These are phyloP conservation scores for Cetoscarus ocellatus DNA, from an alignment of 2,797 vertebrate species.

Conservation along the genomic window DNA sequence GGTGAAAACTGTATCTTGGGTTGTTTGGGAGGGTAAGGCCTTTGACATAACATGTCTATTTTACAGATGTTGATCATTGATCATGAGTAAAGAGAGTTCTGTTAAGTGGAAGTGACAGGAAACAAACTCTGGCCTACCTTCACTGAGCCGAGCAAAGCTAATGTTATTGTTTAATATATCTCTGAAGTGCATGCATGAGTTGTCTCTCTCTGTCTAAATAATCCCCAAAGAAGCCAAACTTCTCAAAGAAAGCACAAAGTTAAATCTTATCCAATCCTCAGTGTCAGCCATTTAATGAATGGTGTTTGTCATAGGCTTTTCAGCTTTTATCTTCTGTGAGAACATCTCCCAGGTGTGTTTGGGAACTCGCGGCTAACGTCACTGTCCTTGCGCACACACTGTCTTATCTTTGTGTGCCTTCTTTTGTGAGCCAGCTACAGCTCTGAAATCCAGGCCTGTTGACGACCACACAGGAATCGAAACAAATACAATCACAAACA, in stretches of 20 bases:
- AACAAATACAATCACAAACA: conserved; percentile 67
- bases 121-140: conserved; percentile 29
- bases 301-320: conserved; percentile 58
- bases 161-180: conserved; percentile 61
- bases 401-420: conserved; percentile 71
- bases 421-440: conserved; percentile 66
- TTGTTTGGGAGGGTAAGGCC: background rate
- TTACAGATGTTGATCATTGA: background rate
- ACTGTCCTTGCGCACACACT: conserved; percentile 50
- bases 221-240: conserved; percentile 27
- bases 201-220: conserved; percentile 49
- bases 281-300: conserved; percentile 57
- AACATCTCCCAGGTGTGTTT: conserved; percentile 74
- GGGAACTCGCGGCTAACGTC: conserved; percentile 48
- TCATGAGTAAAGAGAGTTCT: conserved; percentile 16
- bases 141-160: conserved; percentile 41
- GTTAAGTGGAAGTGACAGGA: conserved; percentile 18
- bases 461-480: conserved; percentile 70
- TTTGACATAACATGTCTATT: background rate
- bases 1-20: background rate
- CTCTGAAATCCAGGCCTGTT: conserved; percentile 36
- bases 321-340: conserved; percentile 62
- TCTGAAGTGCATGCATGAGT: conserved; percentile 36
- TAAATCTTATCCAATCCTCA: conserved; percentile 40
- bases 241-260: conserved; percentile 43